A percentile compares a stretch with the other conserved stretches of the same genome.
Evolutionary conservation across 2,888 invertebrate species (phyloP).

Genomic region (Lordiphosa andalusiaca): DNA sequence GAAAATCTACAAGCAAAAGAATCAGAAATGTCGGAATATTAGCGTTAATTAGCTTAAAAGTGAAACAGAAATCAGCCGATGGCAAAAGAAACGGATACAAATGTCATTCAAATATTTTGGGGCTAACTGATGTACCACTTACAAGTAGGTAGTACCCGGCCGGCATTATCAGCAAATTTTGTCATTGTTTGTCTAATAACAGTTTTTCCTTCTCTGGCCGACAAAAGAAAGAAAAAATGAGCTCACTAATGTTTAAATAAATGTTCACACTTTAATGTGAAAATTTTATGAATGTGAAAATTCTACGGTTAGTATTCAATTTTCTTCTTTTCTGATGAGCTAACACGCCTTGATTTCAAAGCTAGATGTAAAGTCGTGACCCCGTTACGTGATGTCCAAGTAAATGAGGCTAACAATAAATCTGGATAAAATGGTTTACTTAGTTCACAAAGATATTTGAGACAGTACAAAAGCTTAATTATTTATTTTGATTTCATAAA

Average conservation of each 20-base stretch:
- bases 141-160: constrained; percentile 9
- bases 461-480: too few species aligned
- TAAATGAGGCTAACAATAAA: not conserved
- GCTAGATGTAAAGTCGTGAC: constrained; percentile 13
- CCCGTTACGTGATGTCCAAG: constrained; percentile 1
- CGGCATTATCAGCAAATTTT: constrained; percentile 12
- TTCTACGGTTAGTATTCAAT: constrained; percentile 32
- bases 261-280: constrained; percentile 46
- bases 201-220: constrained; percentile 11
- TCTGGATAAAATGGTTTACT: not conserved
- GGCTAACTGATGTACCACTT: constrained; percentile 24
- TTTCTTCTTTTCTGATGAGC: constrained; percentile 19
- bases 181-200: constrained; percentile 15
- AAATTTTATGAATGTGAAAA: constrained; percentile 47
- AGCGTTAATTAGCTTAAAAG: constrained; percentile 32
- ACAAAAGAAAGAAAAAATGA: constrained; percentile 6
- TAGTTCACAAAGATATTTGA: not conserved
- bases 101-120: constrained; percentile 12
- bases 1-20: constrained; percentile 10
- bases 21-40: constrained; percentile 18
- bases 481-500: too few species aligned
- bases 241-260: constrained; percentile 20
- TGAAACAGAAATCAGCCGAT: constrained; percentile 9
- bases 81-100: constrained; percentile 11
- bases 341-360: constrained; percentile 9